Base-by-base conservation (phyloP, 2,113 vertebrate species). In the Orycteropus afer region DNA sequence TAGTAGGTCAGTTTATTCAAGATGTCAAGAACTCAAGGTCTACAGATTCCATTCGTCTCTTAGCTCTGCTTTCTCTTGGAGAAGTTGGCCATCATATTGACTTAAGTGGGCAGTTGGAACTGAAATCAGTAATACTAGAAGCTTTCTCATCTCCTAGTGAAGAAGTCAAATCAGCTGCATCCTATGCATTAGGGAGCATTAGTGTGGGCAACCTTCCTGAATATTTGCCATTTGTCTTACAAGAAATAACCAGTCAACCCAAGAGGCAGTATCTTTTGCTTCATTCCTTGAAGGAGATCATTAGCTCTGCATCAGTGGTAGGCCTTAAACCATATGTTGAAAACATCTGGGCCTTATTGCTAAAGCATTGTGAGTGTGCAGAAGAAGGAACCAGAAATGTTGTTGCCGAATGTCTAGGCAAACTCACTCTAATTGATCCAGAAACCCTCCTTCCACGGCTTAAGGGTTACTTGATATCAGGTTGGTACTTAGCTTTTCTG, bases 41-140 rank as follows among this genome's bases (percentile, higher is more conserved):
- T 94, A 99, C 99, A 14, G 99, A 99, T 99, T 99, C 99, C 91
- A 99, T 99, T 98, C 98, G 99, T 25, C 99, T 99, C 90, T 98
- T 99, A 93, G 99, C 99, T 93, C 98, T 99, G 89, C 99, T 99
- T 88, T 99, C 99, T 94, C 98, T 99, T 96, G 99, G 99, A 65
- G 99, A 99, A 98, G 99, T 99, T 96, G 99, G 99, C 69, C 99
- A 99, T 97, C 99, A 99, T 80, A 99, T 99, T 98, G 99, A 99
- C 98, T 98, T 99, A 90, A 99, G 99, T 98, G 98, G 99, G 97
- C 99, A 99, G 95, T 98, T 99, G 23, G 99, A 99, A 98, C 99
- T 99, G 61, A 99, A 99, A 97, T 99, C 99, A 3, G 99, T 99
- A 96, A 99, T 99, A 98, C 96, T 99, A 97, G 99, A 99, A 84